Evolutionary conservation across 2,888 invertebrate species (phyloP).

Genomic region (Dryobotodes eremita): DNA sequence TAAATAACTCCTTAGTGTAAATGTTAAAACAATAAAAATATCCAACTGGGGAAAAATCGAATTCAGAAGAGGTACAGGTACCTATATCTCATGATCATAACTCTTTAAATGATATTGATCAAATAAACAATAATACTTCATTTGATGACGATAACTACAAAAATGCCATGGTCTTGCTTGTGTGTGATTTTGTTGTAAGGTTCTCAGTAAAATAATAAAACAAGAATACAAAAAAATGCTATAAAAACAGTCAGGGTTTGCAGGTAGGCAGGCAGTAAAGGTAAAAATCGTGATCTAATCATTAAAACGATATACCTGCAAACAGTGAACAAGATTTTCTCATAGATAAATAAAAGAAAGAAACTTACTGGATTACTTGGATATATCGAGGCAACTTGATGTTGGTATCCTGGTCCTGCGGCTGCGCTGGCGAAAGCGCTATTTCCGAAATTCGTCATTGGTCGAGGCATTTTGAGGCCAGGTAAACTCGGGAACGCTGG

Average conservation of each 20-base stretch:
- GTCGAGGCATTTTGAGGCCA: slow-evolving; percentile 39
- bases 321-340: slow-evolving; percentile 30
- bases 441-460: slow-evolving; percentile 71
- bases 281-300: slow-evolving; percentile 56
- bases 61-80: slow-evolving; percentile 1
- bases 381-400: slow-evolving; percentile 91
- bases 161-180: too few species aligned
- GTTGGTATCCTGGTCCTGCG: slow-evolving; percentile 88
- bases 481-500: slow-evolving; percentile 60
- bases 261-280: slow-evolving; percentile 18
- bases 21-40: slow-evolving; percentile 39
- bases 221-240: slow-evolving; percentile 8
- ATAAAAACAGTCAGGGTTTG: slow-evolving; percentile 40
- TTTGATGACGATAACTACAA: not conserved
- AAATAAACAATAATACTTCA: slow-evolving; percentile 14
- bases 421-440: slow-evolving; percentile 90
- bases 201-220: not conserved
- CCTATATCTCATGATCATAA: not conserved
- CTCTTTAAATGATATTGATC: slow-evolving; percentile 4
- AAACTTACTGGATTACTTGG: slow-evolving; percentile 91
- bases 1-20: slow-evolving; percentile 25
- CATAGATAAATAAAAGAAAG: slow-evolving; percentile 31
- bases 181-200: not conserved
- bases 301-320: slow-evolving; percentile 44
- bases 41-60: not conserved